phyloP scores from a whole-genome alignment of 2,113 vertebrate genomes.

The Hiodon tergisus region DNA sequence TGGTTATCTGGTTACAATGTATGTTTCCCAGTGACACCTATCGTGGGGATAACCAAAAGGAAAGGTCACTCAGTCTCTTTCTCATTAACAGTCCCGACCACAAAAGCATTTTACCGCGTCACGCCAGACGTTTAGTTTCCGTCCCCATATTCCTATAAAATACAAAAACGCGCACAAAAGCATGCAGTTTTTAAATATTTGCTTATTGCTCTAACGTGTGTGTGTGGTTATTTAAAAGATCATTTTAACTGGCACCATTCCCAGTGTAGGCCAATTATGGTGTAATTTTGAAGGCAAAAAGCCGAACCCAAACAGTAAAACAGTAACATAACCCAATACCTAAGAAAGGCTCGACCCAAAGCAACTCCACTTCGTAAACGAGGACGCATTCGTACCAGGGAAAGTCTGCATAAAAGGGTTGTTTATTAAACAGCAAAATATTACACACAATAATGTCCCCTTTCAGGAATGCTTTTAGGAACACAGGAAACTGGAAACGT shows the following conservation, averaged over 20 bases:
- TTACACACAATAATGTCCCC: slow-evolving; percentile 34
- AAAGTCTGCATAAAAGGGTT: slow-evolving; percentile 36
- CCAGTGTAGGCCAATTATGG: slow-evolving; percentile 61
- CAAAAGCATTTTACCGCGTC: too few species aligned
- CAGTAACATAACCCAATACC: slow-evolving; percentile 15
- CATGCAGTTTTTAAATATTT: too few species aligned
- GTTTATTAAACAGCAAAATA: slow-evolving; percentile 20
- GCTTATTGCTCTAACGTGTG: slow-evolving; percentile 23
- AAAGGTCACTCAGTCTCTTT: too few species aligned
- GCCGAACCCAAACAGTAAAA: slow-evolving; percentile 51
- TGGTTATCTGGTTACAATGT: too few species aligned
- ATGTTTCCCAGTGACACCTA: too few species aligned
- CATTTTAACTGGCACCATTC: slow-evolving; percentile 52
- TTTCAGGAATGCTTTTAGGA: slow-evolving; percentile 60
- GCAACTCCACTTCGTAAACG: slow-evolving; percentile 43
- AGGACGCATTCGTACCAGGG: slow-evolving; percentile 40
- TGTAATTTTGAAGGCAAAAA: slow-evolving; percentile 67
- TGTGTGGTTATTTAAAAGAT: slow-evolving; percentile 54
- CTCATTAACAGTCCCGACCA: too few species aligned
- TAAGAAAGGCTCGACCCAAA: slow-evolving; percentile 57
- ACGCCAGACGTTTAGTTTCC: too few species aligned
- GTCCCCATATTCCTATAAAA: too few species aligned
- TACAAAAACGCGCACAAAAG: too few species aligned
- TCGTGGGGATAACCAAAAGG: too few species aligned
- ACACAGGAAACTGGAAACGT: slow-evolving; percentile 29